These are phyloP conservation scores for Embiotoca jacksoni DNA, from an alignment of 2,113 vertebrate genomes.

Conservation along the genomic window DNA sequence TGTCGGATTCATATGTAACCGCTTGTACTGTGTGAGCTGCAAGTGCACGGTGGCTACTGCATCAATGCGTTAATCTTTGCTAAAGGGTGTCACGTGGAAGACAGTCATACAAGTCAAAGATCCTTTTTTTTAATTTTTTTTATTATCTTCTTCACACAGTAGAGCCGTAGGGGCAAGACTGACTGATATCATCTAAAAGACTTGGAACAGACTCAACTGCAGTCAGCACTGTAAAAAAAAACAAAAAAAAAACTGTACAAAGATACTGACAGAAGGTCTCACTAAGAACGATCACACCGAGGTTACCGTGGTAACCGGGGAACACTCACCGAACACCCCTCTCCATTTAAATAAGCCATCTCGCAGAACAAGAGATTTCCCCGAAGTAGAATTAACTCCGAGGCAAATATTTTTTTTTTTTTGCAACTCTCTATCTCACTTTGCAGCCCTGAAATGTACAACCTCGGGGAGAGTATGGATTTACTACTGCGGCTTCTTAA, in stretches of 20 bases:
- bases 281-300: constrained; percentile 56
- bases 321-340: constrained; percentile 56
- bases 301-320: constrained; percentile 59
- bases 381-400: constrained; percentile 60
- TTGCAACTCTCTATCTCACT: constrained; percentile 67
- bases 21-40: not conserved
- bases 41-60: constrained; percentile 1
- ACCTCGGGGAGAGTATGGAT: constrained; percentile 44
- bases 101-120: constrained; percentile 39
- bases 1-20: not conserved
- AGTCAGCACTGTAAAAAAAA: constrained; percentile 28
- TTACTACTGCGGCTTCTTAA: constrained; percentile 30
- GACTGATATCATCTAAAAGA: constrained; percentile 56
- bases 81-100: constrained; percentile 32
- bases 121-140: constrained; percentile 2
- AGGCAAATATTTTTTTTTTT: constrained; percentile 56
- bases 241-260: constrained; percentile 11
- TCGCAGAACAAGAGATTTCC: constrained; percentile 51
- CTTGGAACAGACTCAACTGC: constrained; percentile 50
- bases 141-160: constrained; percentile 36
- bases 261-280: constrained; percentile 48
- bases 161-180: constrained; percentile 24
- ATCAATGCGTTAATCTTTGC: constrained; percentile 35
- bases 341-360: constrained; percentile 69
- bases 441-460: constrained; percentile 59